Evolutionary conservation across 2,113 vertebrate genomes (phyloP).

Genomic region (Azemiops feae): DNA sequence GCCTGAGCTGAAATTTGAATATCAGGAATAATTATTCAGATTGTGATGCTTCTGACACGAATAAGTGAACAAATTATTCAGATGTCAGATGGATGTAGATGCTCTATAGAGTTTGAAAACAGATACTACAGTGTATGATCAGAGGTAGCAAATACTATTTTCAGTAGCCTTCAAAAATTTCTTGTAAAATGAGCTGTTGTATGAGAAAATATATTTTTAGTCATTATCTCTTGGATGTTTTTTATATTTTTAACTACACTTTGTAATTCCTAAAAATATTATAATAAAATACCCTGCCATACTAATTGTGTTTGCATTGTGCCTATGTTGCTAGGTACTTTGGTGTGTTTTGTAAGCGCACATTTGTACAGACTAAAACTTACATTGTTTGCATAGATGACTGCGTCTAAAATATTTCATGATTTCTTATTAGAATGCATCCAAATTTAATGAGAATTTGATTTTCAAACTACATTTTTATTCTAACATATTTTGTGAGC

Average conservation of each 20-base stretch:
- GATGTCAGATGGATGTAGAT: not conserved
- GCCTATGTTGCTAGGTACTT: constrained; percentile 66
- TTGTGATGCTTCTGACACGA: not conserved
- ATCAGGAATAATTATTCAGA: not conserved
- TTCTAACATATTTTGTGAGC: constrained; percentile 10
- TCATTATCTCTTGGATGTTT: not conserved
- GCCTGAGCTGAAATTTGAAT: not conserved
- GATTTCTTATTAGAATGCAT: constrained; percentile 36
- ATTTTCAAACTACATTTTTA: constrained; percentile 38
- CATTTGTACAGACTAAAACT: constrained; percentile 54
- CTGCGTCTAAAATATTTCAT: constrained; percentile 17
- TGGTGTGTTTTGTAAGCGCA: constrained; percentile 46
- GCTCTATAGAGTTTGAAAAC: not conserved
- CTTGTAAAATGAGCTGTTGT: not conserved
- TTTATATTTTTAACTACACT: constrained; percentile 7
- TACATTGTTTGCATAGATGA: constrained; percentile 33
- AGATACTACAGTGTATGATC: not conserved
- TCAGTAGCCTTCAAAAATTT: not conserved
- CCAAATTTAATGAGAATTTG: constrained; percentile 13
- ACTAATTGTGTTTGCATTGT: not conserved
- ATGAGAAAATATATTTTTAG: not conserved
- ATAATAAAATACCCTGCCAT: not conserved
- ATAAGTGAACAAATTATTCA: not conserved
- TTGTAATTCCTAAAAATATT: constrained; percentile 41
- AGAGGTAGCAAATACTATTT: too few relatives aligned